These are phyloP conservation scores for Scaptomyza reducta DNA, from an alignment of 2,888 invertebrate genomes.

Conservation along the genomic window DNA sequence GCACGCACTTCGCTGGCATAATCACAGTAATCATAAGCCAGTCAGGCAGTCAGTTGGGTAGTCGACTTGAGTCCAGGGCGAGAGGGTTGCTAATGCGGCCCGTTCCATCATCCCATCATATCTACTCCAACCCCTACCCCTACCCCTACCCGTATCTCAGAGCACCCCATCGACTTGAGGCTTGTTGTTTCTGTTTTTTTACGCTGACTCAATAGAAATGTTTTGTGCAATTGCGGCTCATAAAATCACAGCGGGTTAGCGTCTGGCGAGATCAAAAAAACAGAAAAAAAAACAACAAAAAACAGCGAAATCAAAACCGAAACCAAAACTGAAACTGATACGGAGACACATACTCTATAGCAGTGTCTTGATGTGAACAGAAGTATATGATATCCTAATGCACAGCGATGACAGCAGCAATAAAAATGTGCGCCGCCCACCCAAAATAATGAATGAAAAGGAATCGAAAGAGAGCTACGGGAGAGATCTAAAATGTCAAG, in stretches of 20 bases:
- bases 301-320: conserved; percentile 8
- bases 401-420: conserved; percentile 75
- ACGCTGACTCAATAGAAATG: conserved; percentile 81
- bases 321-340: conserved; percentile 8
- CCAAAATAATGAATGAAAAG: conserved; percentile 24
- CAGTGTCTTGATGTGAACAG: conserved; percentile 5
- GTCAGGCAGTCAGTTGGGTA: conserved; percentile 22
- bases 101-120: conserved; percentile 3
- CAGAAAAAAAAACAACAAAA: conserved; percentile 15
- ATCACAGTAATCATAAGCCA: conserved; percentile 74
- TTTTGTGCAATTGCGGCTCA: conserved; percentile 83
- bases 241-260: conserved; percentile 82
- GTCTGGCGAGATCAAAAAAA: conserved; percentile 67
- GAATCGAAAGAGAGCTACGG: conserved; percentile 32
- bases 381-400: conserved; percentile 4
- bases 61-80: conserved; percentile 12
- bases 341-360: conserved; percentile 6
- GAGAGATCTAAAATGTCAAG: conserved; percentile 13
- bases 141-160: background rate
- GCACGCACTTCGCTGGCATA: conserved; percentile 67
- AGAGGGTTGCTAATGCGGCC: conserved; percentile 52
- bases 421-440: conserved; percentile 50
- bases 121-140: background rate
- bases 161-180: conserved; percentile 48
- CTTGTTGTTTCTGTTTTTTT: conserved; percentile 46